Conservation (phyloP, 2,113 vertebrate species). For the Gadus chalcogrammus region DNA sequence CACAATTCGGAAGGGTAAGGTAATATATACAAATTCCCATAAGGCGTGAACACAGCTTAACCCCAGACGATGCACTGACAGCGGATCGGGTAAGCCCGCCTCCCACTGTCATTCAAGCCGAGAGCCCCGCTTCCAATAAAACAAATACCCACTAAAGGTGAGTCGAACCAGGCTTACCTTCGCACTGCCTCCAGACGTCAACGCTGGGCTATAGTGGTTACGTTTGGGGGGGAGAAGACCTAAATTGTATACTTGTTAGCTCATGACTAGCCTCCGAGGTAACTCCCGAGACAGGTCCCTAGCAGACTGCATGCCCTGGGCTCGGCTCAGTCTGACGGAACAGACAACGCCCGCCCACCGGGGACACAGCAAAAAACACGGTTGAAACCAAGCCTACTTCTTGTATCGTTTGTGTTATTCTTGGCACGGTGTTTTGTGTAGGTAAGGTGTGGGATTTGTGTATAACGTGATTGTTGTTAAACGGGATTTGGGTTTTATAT, state of each 20-base stretch:
- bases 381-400: background rate
- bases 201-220: too few relatives aligned
- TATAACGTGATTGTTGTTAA: background rate
- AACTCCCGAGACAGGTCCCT: constrained; percentile 39
- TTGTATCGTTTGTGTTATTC: background rate
- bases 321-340: constrained; percentile 41
- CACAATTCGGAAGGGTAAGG: too few relatives aligned
- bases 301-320: constrained; percentile 43
- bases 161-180: background rate
- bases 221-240: too few relatives aligned
- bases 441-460: background rate
- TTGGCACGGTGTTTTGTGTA: background rate
- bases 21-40: too few relatives aligned
- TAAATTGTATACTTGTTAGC: constrained; percentile 53
- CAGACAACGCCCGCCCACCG: constrained; percentile 59
- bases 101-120: too few relatives aligned
- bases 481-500: too few relatives aligned
- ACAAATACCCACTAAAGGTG: too few relatives aligned
- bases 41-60: too few relatives aligned
- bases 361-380: constrained; percentile 30
- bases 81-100: too few relatives aligned
- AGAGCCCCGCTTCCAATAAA: too few relatives aligned
- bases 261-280: constrained; percentile 56
- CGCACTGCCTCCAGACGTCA: background rate
- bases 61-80: too few relatives aligned